Evolutionary conservation across 2,113 vertebrate species (phyloP).

Genomic region (Podocnemis expansa): DNA sequence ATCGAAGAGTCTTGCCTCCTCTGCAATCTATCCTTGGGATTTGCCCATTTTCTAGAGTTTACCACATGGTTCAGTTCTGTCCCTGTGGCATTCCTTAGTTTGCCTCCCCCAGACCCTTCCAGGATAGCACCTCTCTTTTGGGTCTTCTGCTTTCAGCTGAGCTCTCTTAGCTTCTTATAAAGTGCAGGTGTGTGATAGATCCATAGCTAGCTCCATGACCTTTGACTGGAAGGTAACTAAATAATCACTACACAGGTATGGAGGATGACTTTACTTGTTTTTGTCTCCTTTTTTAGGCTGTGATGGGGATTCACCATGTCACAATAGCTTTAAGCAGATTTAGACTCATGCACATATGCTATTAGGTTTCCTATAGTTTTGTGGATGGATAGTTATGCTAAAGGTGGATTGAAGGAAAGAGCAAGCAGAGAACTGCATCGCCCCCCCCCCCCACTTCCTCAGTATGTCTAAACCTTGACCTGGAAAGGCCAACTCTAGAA

Average conservation of each 20-base stretch:
- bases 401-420: no score
- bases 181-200: background rate
- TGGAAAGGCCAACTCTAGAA: background rate
- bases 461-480: background rate
- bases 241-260: background rate
- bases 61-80: background rate
- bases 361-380: background rate
- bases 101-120: background rate
- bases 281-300: background rate
- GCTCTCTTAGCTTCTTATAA: background rate
- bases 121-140: background rate
- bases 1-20: background rate
- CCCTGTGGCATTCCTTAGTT: background rate
- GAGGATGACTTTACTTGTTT: background rate
- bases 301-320: background rate
- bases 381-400: no score
- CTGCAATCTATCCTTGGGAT: background rate
- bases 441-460: rapidly evolving
- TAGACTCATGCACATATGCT: background rate
- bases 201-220: background rate
- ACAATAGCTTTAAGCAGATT: background rate
- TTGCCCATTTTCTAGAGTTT: background rate
- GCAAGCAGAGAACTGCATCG: no score
- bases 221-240: background rate
- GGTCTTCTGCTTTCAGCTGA: background rate